These are phyloP conservation scores for Anguilla rostrata DNA, from an alignment of 2,113 vertebrate species.

Conservation along the genomic window DNA sequence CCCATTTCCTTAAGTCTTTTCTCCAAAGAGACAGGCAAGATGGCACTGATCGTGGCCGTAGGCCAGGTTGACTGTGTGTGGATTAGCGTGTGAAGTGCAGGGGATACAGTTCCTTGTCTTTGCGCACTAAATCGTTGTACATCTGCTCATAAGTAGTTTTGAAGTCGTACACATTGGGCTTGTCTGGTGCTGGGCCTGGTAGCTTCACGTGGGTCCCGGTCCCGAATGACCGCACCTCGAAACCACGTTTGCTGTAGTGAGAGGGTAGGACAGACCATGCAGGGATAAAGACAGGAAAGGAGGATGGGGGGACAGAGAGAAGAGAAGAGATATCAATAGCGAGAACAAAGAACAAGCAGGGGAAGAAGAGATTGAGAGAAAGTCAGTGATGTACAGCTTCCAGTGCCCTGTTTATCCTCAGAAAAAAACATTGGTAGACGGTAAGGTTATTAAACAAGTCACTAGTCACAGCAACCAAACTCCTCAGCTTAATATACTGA, in stretches of 20 bases:
- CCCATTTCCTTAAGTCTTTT: not conserved
- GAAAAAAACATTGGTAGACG: not conserved
- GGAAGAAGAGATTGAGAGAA: slow-evolving; percentile 12
- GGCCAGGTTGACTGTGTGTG: slow-evolving; percentile 14
- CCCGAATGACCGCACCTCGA: slow-evolving; percentile 94
- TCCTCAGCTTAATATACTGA: too few relatives aligned
- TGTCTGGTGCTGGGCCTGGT: slow-evolving; percentile 95
- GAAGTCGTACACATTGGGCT: slow-evolving; percentile 99
- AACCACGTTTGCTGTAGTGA: slow-evolving; percentile 89
- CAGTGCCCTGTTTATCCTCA: not conserved
- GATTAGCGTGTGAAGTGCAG: slow-evolving; percentile 32
- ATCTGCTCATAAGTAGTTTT: slow-evolving; percentile 99
- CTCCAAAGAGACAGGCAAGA: slow-evolving; percentile 7
- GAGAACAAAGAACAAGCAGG: not conserved
- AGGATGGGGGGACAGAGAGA: slow-evolving; percentile 14
- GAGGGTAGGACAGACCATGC: slow-evolving; percentile 24
- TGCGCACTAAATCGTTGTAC: slow-evolving; percentile 99
- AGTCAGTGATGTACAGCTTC: not conserved
- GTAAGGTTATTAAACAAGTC: not conserved
- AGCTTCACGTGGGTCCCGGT: slow-evolving; percentile 96
- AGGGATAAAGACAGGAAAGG: slow-evolving; percentile 50
- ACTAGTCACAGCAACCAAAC: not conserved
- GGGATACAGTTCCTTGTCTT: slow-evolving; percentile 99
- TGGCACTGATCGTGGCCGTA: not conserved
- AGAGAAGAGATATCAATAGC: not conserved